These are phyloP conservation scores for Callyntrura sp. DNA, from an alignment of 2,888 invertebrate species.

Conservation along the genomic window DNA sequence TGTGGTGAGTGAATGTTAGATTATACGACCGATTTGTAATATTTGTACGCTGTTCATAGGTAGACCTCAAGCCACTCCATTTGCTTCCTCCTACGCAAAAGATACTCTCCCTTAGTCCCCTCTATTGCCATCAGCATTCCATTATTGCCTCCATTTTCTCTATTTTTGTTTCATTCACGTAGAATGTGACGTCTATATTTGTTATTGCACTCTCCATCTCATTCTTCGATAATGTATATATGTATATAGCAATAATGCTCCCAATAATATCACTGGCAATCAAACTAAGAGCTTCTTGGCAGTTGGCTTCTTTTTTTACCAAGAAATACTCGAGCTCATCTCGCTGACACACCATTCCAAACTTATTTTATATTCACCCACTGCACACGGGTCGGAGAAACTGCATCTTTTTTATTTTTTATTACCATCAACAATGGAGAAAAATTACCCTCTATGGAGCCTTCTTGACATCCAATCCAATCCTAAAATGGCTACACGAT, in stretches of 20 bases:
- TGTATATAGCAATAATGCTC: no score
- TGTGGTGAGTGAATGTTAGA: no score
- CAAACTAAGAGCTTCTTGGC: constrained; percentile 67
- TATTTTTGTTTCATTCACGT: constrained; percentile 20
- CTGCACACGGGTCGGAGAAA: not conserved
- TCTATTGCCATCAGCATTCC: no score
- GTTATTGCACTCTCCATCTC: not conserved
- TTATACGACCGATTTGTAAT: no score
- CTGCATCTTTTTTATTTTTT: constrained; percentile 1
- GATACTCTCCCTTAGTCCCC: no score
- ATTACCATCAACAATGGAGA: constrained; percentile 53
- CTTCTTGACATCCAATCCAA: constrained; percentile 56
- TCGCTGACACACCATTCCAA: no score
- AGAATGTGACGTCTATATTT: constrained; percentile 40
- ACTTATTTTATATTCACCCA: not conserved
- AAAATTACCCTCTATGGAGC: constrained; percentile 56
- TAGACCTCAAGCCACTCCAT: not conserved
- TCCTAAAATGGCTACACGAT: constrained; percentile 29
- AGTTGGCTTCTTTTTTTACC: constrained; percentile 23
- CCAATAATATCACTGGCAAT: constrained; percentile 31
- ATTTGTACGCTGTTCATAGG: not conserved
- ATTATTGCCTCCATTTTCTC: not conserved
- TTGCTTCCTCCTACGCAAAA: constrained; percentile 32
- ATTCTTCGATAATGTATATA: not conserved
- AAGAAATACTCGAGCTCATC: not conserved